Evolutionary conservation across 2,888 invertebrate species (phyloP), one percentile per base, ranked within the genome.

Genomic region (Heliothis peltigera): DNA sequence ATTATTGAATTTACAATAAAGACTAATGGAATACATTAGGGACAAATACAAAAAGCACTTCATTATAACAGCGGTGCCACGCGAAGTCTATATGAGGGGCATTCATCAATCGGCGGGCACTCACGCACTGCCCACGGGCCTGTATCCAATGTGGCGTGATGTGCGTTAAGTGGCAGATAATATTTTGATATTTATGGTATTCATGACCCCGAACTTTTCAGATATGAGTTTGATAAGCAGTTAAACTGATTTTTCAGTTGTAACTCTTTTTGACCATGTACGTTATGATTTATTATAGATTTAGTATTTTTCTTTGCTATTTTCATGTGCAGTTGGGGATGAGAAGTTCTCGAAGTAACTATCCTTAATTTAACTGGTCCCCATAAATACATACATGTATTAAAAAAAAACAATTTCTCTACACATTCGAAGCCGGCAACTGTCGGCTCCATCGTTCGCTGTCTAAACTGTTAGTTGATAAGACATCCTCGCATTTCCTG

Each of bases 401-500:
- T 15, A 15, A 15, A n/a, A n/a, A 56, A 61, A 58, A 64, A 15
- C 35, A 15, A 39, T 48, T n/a, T n/a, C n/a, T n/a, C 44, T 35
- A 49, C 19, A 48, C 53, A 58, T 65, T 48, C 49, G 47, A 70
- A 61, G 39, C 53, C 32, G 43, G 21, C 55, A 17, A 18, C 57
- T 55, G 44, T 64, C 54, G 54, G 48, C 54, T 69, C 55, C 52
- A 71, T 74, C 75, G 76, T 65, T 72, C 64, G 63, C 74, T 77
- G 73, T 80, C 79, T 71, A 56, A 77, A 79, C 74, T 84, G 63
- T 60, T 66, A 73, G 53, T 77, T 75, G 78, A 80, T 81, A 84
- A 82, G 69, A 75, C 58, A 64, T 69, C 59, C 75, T 70, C 75
- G 67, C 70, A 81, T 84, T 82, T 83, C 83, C 79, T 69, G 74